phyloP scores from a whole-genome alignment of 2,888 invertebrate genomes.

The Eilema caniola region DNA sequence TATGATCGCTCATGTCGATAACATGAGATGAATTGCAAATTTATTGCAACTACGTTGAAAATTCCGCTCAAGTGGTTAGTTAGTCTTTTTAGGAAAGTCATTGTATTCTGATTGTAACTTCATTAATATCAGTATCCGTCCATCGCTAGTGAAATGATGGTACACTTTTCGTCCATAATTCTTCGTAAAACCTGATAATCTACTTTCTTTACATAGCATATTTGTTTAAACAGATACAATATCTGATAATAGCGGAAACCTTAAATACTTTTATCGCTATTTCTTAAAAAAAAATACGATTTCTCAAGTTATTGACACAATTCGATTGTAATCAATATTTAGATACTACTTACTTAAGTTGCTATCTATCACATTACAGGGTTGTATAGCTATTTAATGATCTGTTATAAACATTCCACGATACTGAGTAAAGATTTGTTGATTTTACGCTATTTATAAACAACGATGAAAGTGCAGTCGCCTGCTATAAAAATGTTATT shows the following conservation, averaged over 20 bases:
- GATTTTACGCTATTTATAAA: conserved; percentile 14
- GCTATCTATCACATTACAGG: conserved; percentile 8
- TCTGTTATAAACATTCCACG: conserved; percentile 19
- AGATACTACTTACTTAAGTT: not conserved
- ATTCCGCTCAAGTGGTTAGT: no score
- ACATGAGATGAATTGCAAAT: no score
- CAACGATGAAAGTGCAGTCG: conserved; percentile 19
- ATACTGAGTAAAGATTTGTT: conserved; percentile 18
- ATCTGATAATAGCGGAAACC: not conserved
- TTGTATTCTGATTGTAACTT: no score
- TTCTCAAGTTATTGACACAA: not conserved
- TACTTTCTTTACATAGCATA: not conserved
- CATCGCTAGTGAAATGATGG: not conserved
- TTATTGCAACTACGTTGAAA: no score
- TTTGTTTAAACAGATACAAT: not conserved
- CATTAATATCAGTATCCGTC: not conserved
- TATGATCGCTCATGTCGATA: no score
- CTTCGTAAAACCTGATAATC: not conserved
- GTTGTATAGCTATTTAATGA: conserved; percentile 14
- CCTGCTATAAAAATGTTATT: not conserved
- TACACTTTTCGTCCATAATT: not conserved
- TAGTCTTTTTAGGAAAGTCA: no score
- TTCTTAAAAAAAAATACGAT: not conserved
- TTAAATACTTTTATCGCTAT: not conserved
- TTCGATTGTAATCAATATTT: not conserved